Evolutionary conservation across 1,140 invertebrate genomes (phyloP).

Genomic region (Cherax quadricarinatus): DNA sequence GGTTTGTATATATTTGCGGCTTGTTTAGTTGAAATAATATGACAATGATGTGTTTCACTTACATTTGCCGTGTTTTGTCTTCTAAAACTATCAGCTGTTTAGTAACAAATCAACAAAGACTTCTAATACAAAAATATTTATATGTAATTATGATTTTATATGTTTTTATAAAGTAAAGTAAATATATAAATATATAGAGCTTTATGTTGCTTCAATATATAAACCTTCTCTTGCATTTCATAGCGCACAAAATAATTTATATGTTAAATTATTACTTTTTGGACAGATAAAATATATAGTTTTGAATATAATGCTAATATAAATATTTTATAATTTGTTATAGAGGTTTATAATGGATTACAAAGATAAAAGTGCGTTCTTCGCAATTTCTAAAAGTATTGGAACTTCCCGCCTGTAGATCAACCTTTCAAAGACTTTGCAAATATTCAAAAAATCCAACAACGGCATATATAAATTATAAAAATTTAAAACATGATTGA

Average conservation of each 20-base stretch:
- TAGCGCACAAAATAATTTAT: neutral
- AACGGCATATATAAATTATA: neutral
- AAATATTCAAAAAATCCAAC: neutral
- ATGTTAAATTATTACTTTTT: neutral
- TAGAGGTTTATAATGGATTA: neutral
- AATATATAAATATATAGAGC: neutral
- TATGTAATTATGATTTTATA: neutral
- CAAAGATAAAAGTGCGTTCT: neutral
- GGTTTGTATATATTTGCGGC: no score
- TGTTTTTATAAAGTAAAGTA: neutral
- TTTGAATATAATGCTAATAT: neutral
- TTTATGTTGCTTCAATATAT: neutral
- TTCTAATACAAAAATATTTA: neutral
- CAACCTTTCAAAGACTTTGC: conserved; percentile 29
- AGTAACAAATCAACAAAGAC: neutral
- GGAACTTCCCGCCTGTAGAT: conserved; percentile 38
- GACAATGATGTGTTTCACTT: neutral
- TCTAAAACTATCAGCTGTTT: conserved; percentile 57
- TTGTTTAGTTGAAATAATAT: no score
- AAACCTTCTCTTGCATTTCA: neutral
- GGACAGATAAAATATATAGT: neutral
- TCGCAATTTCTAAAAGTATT: conserved; percentile 30
- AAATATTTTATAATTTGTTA: neutral
- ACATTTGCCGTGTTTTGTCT: conserved; percentile 32
- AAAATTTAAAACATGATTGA: neutral